Conservation (phyloP, 2,888 invertebrate genomes). For the Holacanthella duospinosa region DNA sequence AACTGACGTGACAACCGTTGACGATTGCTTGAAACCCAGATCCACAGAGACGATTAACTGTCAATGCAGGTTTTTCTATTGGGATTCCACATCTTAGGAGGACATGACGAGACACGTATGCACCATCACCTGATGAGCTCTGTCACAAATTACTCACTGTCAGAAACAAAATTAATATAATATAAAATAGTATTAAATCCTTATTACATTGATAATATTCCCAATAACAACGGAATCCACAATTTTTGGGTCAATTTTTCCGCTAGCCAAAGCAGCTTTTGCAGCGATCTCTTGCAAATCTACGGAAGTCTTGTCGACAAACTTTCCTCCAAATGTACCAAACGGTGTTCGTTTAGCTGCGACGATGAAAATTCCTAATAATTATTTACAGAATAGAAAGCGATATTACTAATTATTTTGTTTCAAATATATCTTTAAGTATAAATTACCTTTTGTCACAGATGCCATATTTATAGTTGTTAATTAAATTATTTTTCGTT, state of each 20-base stretch:
- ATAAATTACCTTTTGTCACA: slow-evolving; percentile 8
- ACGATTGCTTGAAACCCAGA: slow-evolving; percentile 94
- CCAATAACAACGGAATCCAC: slow-evolving; percentile 85
- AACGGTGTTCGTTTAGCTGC: slow-evolving; percentile 95
- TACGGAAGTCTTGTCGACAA: slow-evolving; percentile 59
- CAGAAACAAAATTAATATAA: slow-evolving; percentile 4
- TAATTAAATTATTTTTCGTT: too few species aligned
- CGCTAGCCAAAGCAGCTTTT: slow-evolving; percentile 64
- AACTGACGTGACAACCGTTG: slow-evolving; percentile 68
- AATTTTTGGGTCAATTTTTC: slow-evolving; percentile 69
- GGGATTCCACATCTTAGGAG: slow-evolving; percentile 75
- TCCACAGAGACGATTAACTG: slow-evolving; percentile 88
- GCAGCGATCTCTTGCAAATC: slow-evolving; percentile 73
- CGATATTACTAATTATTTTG: background rate
- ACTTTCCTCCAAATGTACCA: slow-evolving; percentile 83
- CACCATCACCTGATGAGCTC: slow-evolving; percentile 69
- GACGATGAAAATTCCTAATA: slow-evolving; percentile 73
- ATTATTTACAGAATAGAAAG: background rate
- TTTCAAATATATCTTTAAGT: background rate
- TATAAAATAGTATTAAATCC: slow-evolving; percentile 35
- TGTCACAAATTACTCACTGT: too few species aligned
- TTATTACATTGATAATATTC: slow-evolving; percentile 72
- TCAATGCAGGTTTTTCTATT: slow-evolving; percentile 68
- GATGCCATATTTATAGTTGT: slow-evolving; percentile 5
- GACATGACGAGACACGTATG: slow-evolving; percentile 78